Evolutionary conservation across 1,140 invertebrate genomes (phyloP), one percentile per base, ranked within the genome.

Genomic region (Maniola jurtina): DNA sequence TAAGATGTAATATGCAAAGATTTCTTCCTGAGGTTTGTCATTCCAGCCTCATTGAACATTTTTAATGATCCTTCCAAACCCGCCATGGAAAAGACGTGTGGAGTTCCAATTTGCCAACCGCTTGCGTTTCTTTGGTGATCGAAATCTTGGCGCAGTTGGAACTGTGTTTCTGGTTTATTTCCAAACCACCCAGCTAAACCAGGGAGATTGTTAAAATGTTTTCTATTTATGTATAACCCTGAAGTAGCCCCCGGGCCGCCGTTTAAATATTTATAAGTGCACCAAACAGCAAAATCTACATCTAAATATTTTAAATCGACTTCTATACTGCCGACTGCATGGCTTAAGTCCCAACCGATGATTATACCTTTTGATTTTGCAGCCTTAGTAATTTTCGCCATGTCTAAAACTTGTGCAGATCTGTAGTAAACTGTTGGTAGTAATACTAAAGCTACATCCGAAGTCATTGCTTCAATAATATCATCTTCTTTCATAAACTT

Each of bases 181-280:
- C 85, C 88, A n/a, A 70, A 86, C 88, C 88, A 90, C 2, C 88
- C 88, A 40, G 80, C 64, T 14, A 90, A 40, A 6, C 85, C 85
- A 14, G 85, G 85, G 0, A 78, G 62, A 1, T 62, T 65, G 0
- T 79, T 16, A 48, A 86, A 88, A 66, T 90, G 85, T 62, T 80
- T 84, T 10, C 73, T 83, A 55, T 88, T 88, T 13, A 88, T 83
- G 34, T 88, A 89, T 14, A 89, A 59, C 8, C 72, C 81, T 0
- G 85, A 79, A 5, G 78, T 16, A 0, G 85, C 73, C 0, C 88
- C 88, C 0, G 86, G 85, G 0, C 86, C 86, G 1, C 84, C 84
- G 35, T 90, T 89, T 14, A 90, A 59, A 45, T 89, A 88, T 69
- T 90, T 88, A 61, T 90, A 90, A 11, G 85, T 86, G 38, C 86